Evolutionary conservation across 2,888 invertebrate genomes (phyloP), one percentile per base, ranked within the genome.

Genomic region (Megastigmus dorsalis): DNA sequence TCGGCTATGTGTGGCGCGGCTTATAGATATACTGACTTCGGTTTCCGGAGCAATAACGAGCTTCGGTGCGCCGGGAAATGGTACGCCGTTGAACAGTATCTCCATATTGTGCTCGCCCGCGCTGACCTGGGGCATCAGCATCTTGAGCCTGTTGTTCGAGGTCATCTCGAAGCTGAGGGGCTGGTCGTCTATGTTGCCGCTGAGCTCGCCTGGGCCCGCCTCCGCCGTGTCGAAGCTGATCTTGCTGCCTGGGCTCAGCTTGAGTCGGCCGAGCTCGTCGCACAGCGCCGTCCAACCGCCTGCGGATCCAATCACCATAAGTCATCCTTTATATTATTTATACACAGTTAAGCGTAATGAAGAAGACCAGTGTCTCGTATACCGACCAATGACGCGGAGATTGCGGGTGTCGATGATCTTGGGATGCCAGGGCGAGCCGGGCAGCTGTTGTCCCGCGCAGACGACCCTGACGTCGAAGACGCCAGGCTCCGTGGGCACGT

Each of bases 401-500:
- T 91, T 91, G 33, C 90, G 85, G 0, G 90, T 89, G 82, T 92
- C 91, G 45, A 91, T 89, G 57, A 92, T 89, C 78, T 93, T 92
- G 3, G 96, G 93, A 80, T 94, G 94, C 91, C 95, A 96, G 0
- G 96, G 96, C 66, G 95, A 95, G 0, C 95, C 95, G 45, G 93
- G 91, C 79, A 93, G 83, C 36, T 92, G 92, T 75, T 88, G 88
- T 9, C 86, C 86, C 2, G 87, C 87, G 30, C 92, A 92, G 80
- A 93, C 93, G 79, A 98, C 94, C 76, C 95, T 90, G 36, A 98
- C 93, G 87, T 97, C 96, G 85, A 97, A 98, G 45, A 94, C 91
- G 0, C 98, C 98, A n/a, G 96, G 95, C 82, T 96, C 95, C 0
- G 94, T 92, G 0, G 98, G 97, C 1, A 94, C 93, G 88, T 97